Base-by-base conservation (phyloP, 2,797 vertebrate genomes). In the Acipenser transmontanus region DNA sequence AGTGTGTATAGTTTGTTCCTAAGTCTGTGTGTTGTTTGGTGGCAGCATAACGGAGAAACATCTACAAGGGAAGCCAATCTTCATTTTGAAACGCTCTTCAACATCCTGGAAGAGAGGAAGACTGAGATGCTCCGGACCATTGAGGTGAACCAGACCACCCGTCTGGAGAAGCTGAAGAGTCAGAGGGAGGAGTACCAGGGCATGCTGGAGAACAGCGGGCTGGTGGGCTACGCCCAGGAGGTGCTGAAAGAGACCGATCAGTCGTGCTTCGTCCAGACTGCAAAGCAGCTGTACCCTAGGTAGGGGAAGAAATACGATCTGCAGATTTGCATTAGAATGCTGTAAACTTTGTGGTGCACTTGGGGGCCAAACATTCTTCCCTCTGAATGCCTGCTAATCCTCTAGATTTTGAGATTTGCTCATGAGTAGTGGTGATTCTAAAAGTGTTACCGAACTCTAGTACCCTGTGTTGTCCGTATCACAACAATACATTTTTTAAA, bases 161-260 rank as follows among this genome's bases (percentile, higher is more conserved):
- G 93, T 61, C 63, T 95, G 81, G 88, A 92, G 66, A 93, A 93
- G 64, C 81, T 99, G 66, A 91, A 82, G 50, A 71, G 50, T 4
- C 97, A 99, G 87, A 81, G 93, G 78, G 95, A 98, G 57, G 97
- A 99, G 74, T 97, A 98, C 82, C 95, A 95, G 79, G 97, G 97
- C 51, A 95, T 99, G 75, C 80, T 99, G 78, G 97, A 99, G 88
- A 97, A 97, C 83, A 97, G 83, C 1, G 97, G 97, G 0, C 89
- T 99, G 0, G 95, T 99, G 67, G 97, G 97, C 66, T 98, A 97
- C 1, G 97, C 97, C 12, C 97, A 98, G 77, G 97, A 99, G 81
- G 97, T 99, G 20, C 91, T 99, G 66, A 99, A 99, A 69, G 97
- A 99, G 86, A 97, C 94, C 0, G 97, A 99, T 68, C 96, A 96